Conservation (phyloP, 2,888 invertebrate genomes). For the Ditula angustiorana region DNA sequence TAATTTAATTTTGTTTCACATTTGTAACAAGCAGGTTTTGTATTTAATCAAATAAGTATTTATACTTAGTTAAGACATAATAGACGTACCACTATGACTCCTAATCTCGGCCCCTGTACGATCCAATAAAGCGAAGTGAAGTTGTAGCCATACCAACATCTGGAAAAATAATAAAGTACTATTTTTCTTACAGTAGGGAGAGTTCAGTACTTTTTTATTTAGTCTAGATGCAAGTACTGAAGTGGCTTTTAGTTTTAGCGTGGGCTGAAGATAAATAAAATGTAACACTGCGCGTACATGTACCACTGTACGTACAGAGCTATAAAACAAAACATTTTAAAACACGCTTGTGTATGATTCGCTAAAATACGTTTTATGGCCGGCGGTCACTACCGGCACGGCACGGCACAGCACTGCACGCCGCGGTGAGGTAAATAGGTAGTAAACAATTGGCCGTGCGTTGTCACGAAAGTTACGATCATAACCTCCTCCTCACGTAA, state of each 20-base stretch:
- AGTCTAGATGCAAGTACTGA: background rate
- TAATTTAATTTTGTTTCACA: too few relatives aligned
- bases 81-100: conserved; percentile 90
- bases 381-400: too few relatives aligned
- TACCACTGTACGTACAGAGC: too few relatives aligned
- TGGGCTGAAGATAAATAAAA: background rate
- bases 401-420: too few relatives aligned
- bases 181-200: conserved; percentile 43
- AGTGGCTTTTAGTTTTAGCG: background rate
- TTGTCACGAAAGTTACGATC: too few relatives aligned
- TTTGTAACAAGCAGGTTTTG: too few relatives aligned
- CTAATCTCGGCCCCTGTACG: conserved; percentile 93
- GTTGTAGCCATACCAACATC: conserved; percentile 95
- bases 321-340: too few relatives aligned
- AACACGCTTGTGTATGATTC: too few relatives aligned
- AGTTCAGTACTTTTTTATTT: background rate
- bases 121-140: conserved; percentile 94
- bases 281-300: background rate
- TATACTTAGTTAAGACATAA: conserved; percentile 8
- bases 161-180: conserved; percentile 54
- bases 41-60: background rate
- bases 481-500: too few relatives aligned
- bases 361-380: too few relatives aligned
- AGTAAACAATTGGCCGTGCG: too few relatives aligned
- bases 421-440: too few relatives aligned